Base-by-base conservation (phyloP, 2,888 invertebrate genomes). In the Argyresthia goedartella region DNA sequence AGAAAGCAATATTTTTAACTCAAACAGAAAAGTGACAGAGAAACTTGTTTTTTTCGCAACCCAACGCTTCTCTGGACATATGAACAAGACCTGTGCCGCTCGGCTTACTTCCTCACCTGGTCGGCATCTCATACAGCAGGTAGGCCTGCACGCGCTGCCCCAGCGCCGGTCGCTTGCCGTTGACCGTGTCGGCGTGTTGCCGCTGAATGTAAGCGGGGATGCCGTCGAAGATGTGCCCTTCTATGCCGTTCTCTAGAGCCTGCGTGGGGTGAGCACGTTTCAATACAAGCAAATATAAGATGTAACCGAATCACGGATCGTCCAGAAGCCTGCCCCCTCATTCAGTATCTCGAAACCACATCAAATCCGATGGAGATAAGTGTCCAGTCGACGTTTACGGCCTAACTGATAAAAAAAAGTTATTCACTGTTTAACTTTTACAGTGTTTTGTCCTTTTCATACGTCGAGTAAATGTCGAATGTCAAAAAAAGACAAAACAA, bases 41-140 rank as follows among this genome's bases (percentile, higher is more conserved):
- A n/a, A n/a, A n/a, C n/a, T n/a, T n/a, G n/a, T n/a, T n/a, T n/a
- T n/a, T 25, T 25, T 2, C 6, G 25, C 25, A 2, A 6, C 25
- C 25, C 25, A 6, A 6, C 25, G 6, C 25, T 25, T 6, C 25
- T 25, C 25, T 4, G 25, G 3, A 25, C 3, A 25, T 6, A 25
- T 25, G 3, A 25, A 2, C 6, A 25, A 25, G 25, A 4, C 25
- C 25, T 25, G 25, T 25, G 25, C 25, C 25, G 25, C 25, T 6
- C 25, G 25, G 25, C 25, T 4, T 6, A 4, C 25, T 2, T 25
- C 3, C 25, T 25, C 25, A 25, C 0, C 91, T 88, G 0, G 90
- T 80, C 10, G 93, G 92, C 76, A 92, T 86, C 49, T 90, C 80
- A 67, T 92, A 94, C 4, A 94, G 71, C 4, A 94, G 87, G 25